Base-by-base conservation (phyloP, 2,797 vertebrate species). In the Pempheris klunzingeri region DNA sequence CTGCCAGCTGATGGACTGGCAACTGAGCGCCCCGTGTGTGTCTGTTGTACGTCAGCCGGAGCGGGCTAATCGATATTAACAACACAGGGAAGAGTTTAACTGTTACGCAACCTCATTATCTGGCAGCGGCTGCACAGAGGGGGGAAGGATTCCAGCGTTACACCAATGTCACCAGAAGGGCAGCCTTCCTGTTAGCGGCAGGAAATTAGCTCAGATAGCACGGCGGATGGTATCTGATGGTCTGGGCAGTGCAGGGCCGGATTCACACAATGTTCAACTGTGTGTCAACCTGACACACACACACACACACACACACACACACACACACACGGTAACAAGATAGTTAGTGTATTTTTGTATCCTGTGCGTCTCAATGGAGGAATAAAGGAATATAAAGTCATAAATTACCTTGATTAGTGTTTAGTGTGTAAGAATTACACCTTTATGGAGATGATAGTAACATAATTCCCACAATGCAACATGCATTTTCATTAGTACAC, bases 111-210 rank as follows among this genome's bases (percentile, higher is more conserved):
- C 74, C 78, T 88, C 73, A 80, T 90, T 89, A 90, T 66, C 69
- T 81, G 80, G n/a, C 74, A 78, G 71, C 5, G 13, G 26, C 72
- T 7, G 44, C 26, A 20, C 18, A 2, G 6, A 13, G 24, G 67
- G 59, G 50, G 38, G 41, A 4, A 8, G 67, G 36, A 36, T 72
- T 70, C 62, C 78, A 75, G 46, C 13, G 58, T 76, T 74, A 77
- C 83, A 70, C 78, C 86, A 90, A 87, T 83, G 86, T 90, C 86
- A 90, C 66, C 69, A 82, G 79, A 87, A 92, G 87, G 87, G 64
- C 87, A 88, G 69, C 46, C 26, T 59, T 86, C 73, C 77, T 68
- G 80, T 83, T 72, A 66, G 54, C n/a, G 4, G 62, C 67, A 71
- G 76, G 80, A 89, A 77, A 81, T 75, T 36, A 80, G 76, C 78